These are phyloP conservation scores for Heterotilapia buettikoferi DNA, from an alignment of 2,113 vertebrate genomes.

Conservation along the genomic window DNA sequence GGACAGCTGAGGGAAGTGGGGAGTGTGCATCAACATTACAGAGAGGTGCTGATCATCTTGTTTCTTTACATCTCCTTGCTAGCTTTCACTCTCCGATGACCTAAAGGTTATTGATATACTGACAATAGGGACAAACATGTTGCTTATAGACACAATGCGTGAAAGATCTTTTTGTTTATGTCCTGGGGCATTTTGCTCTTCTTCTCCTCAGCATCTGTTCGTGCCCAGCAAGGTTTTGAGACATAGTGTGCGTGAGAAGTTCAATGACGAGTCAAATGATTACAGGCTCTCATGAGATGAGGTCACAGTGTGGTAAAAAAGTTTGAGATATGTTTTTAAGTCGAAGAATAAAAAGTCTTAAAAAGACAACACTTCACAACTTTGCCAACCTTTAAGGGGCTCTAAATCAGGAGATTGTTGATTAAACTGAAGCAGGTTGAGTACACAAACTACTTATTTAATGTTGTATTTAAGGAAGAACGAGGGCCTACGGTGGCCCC, in stretches of 20 bases:
- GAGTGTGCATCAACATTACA: neutral
- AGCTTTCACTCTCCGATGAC: conserved; percentile 6
- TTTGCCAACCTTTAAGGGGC: neutral
- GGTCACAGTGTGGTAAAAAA: neutral
- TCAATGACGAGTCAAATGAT: neutral
- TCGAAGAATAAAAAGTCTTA: neutral
- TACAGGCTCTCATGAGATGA: neutral
- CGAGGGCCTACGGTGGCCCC: accelerated
- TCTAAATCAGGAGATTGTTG: accelerated
- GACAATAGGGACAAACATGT: neutral
- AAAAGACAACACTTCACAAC: neutral
- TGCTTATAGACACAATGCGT: neutral
- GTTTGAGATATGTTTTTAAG: neutral
- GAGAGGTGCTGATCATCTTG: neutral
- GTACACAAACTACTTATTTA: neutral
- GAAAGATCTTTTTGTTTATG: neutral
- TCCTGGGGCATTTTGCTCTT: neutral
- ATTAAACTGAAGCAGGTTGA: neutral
- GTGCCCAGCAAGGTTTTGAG: neutral
- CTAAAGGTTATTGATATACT: neutral
- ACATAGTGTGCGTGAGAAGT: neutral
- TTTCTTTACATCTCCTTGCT: neutral
- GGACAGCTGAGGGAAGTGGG: conserved; percentile 1
- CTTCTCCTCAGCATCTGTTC: neutral
- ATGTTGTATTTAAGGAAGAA: neutral